Base-by-base conservation (phyloP, 2,888 invertebrate species). In the Phortica okadai region DNA sequence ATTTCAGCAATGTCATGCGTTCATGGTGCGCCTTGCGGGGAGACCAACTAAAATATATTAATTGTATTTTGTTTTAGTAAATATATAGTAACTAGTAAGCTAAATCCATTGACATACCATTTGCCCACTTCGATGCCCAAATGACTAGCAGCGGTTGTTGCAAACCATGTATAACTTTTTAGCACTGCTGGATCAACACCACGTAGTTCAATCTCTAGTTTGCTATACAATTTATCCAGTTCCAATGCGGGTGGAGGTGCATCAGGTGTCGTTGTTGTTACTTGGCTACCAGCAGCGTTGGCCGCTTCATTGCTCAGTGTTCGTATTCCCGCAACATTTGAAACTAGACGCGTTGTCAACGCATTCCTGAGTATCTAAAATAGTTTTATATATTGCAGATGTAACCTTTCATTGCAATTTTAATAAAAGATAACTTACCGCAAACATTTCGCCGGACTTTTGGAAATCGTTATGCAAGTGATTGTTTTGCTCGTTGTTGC, bases 181-280 rank as follows among this genome's bases (percentile, higher is more conserved):
- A 99, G 91, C 0, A 99, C 97, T 0, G 96, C 96, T 1, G 94
- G 94, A 90, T 99, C 98, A 88, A 97, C 95, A 16, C 97, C 96
- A 89, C 95, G 94, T 83, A 98, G 93, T 92, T 99, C 98, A 77
- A 99, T 89, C 90, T 97, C 96, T 8, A 99, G 92, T 84, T 94
- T 93, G 91, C 95, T 96, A 88, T 94, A 98, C 58, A 99, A 92
- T 90, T 95, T 96, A 87, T 97, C 97, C 41, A 87, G 85, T 69
- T 90, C 88, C 0, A 62, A 75, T n/a, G 76, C 14, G 11, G 78
- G 73, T 2, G 62, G 44, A 1, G n/a, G 7, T 44, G 58, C 4
- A 8, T 42, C 16, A 16, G 73, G 10, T 41, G n/a, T 41, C 42
- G 73, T 45, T 16, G 16, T 16, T 16, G 44, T 16, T 11, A 56